A percentile compares a stretch with the other conserved stretches of the same genome.
Conservation (phyloP, 2,888 invertebrate genomes). For the Scelioninae gen. 1 region DNA sequence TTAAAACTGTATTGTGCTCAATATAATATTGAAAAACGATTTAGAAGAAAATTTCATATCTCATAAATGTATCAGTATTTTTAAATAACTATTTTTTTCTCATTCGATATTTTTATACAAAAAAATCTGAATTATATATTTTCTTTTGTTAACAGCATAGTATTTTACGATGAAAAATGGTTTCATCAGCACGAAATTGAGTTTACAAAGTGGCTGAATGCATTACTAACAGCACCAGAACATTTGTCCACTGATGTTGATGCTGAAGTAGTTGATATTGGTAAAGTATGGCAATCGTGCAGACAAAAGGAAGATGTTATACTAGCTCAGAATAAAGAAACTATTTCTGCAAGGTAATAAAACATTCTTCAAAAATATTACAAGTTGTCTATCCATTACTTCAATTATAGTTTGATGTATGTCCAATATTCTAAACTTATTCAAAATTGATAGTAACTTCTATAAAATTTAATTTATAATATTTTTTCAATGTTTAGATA, state of each 20-base stretch:
- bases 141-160: slow-evolving; percentile 82
- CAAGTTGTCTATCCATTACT: too few species aligned
- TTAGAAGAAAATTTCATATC: too few species aligned
- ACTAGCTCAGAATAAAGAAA: slow-evolving; percentile 89
- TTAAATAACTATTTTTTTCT: too few species aligned
- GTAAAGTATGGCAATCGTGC: slow-evolving; percentile 90
- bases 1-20: too few species aligned
- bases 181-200: slow-evolving; percentile 89
- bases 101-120: too few species aligned
- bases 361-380: neutral
- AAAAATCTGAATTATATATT: neutral
- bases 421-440: too few species aligned
- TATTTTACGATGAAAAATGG: slow-evolving; percentile 89
- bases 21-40: too few species aligned
- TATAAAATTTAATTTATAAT: neutral
- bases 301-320: slow-evolving; percentile 87
- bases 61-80: too few species aligned
- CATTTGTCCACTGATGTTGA: slow-evolving; percentile 87
- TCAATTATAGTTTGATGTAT: too few species aligned
- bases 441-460: too few species aligned
- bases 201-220: slow-evolving; percentile 92
- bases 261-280: slow-evolving; percentile 88
- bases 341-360: slow-evolving; percentile 87
- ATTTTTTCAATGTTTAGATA: slow-evolving; percentile 77
- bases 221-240: slow-evolving; percentile 89